phyloP scores from a whole-genome alignment of 2,888 invertebrate species.

The Eurytoma adleriae region DNA sequence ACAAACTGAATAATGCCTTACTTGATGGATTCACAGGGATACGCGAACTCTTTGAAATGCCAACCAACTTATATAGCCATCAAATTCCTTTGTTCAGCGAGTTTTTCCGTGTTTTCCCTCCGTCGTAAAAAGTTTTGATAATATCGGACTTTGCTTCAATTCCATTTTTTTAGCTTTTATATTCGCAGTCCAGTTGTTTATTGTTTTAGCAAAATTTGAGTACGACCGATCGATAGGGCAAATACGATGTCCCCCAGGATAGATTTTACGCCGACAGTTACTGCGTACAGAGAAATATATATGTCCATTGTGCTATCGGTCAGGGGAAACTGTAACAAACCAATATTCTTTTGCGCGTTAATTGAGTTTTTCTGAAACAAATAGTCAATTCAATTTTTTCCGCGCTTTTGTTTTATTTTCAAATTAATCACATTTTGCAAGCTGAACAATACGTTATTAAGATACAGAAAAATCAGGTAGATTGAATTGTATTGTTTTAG shows the following conservation, averaged over 20 bases:
- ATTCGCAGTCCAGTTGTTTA: background rate
- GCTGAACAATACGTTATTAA: no score
- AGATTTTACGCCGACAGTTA: background rate
- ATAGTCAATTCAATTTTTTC: background rate
- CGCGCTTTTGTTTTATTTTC: background rate
- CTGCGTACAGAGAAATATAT: background rate
- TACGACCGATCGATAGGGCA: constrained; percentile 8
- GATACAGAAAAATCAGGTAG: no score
- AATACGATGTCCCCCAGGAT: background rate
- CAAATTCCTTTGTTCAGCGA: no score
- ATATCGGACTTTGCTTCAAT: background rate
- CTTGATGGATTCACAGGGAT: no score
- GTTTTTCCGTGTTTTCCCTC: no score
- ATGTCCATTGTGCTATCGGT: background rate
- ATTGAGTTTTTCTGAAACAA: no score
- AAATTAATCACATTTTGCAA: background rate
- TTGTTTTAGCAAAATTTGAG: constrained; percentile 14
- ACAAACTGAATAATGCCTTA: no score
- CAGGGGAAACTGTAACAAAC: background rate
- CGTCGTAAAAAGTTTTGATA: background rate
- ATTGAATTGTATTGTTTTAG: no score
- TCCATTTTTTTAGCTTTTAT: background rate
- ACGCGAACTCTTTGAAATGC: no score
- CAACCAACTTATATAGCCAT: no score
- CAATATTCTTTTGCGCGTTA: background rate